Evolutionary conservation across 2,888 invertebrate genomes (phyloP), one percentile per base, ranked within the genome.

Genomic region (Atrina japonica): DNA sequence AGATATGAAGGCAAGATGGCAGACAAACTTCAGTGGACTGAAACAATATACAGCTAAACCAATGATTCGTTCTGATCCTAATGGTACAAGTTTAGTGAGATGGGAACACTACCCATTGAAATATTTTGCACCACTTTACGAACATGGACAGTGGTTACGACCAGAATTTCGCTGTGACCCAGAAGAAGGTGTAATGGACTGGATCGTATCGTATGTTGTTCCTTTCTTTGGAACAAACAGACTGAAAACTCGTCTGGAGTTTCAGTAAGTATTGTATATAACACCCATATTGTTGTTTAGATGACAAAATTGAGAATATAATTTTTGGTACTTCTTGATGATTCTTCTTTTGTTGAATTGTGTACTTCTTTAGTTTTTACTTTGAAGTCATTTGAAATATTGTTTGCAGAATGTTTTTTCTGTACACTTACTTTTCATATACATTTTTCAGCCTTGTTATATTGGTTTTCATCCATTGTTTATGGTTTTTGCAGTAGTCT

Each of bases 181-280:
- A 16, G 27, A 52, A 14, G 61, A 47, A 30, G 18, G 47, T 45
- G 27, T 53, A 9, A 95, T 97, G 84, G 96, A 96, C 92, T 99
- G 98, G 98, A 94, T 97, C 74, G 93, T 98, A 75, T 97, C 96
- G n/a, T 98, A 98, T 92, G 95, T 96, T 11, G 95, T 95, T 59
- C 98, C 98, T 23, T 98, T 98, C 93, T 98, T 99, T 89, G 98
- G 98, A 60, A 81, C 82, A 59, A 89, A 89, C 75, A 83, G 82
- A 69, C 83, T 89, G 56, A 87, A 86, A 59, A 80, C 83, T n/a
- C 80, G 81, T 40, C 83, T 89, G 21, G 90, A 90, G 70, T 90
- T 90, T 80, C 89, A 86, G 87, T 88, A 78, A 80, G 86, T 78
- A 21, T 35, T 14, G 45, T 16, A n/a, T n/a, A n/a, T n/a, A n/a